These are phyloP conservation scores for Myzus persicae DNA, from an alignment of 1,140 invertebrate species.

Conservation along the genomic window DNA sequence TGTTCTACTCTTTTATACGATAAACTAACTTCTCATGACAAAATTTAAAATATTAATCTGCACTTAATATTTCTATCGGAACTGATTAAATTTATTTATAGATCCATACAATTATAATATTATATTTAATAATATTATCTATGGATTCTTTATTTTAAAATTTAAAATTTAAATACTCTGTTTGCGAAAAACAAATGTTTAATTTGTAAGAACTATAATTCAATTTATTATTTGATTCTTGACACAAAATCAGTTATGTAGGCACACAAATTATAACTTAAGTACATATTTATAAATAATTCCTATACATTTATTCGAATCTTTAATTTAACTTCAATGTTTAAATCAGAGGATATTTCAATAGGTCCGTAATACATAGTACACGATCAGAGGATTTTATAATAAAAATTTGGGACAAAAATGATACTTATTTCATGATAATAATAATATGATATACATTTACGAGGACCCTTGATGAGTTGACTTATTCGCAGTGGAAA, in stretches of 20 bases:
- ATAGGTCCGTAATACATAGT: not conserved
- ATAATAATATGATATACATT: not conserved
- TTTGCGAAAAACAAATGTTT: not conserved
- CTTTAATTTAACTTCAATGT: not conserved
- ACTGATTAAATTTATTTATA: not conserved
- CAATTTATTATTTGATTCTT: not conserved
- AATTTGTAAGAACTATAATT: not conserved
- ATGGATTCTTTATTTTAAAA: too few species aligned
- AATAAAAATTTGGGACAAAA: not conserved
- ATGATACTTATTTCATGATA: not conserved
- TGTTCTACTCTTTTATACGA: not conserved
- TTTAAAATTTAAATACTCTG: too few species aligned
- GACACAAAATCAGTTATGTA: not conserved
- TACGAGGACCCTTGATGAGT: constrained; percentile 30
- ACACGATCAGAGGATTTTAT: not conserved
- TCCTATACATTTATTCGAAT: not conserved
- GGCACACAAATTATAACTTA: not conserved
- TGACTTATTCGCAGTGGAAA: constrained; percentile 37
- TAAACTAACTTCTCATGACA: not conserved
- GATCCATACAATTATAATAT: not conserved
- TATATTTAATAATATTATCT: not conserved
- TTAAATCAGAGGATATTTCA: not conserved
- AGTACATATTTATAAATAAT: not conserved
- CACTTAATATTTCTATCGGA: not conserved
- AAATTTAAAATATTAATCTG: not conserved